Evolutionary conservation across 2,888 invertebrate species (phyloP).

Genomic region (Cheiracanthium punctorium): DNA sequence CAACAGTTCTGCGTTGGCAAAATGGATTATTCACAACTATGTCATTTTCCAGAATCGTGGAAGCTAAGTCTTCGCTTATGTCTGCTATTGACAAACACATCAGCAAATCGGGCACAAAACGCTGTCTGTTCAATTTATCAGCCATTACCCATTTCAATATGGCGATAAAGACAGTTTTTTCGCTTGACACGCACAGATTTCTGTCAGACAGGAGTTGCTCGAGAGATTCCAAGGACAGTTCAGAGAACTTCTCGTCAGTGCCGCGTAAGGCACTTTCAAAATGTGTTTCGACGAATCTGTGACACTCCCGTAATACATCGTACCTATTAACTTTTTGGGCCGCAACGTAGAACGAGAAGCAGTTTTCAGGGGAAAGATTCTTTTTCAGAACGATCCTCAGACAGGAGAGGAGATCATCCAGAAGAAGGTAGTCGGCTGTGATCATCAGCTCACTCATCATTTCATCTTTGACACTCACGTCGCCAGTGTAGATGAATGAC

Average conservation of each 20-base stretch:
- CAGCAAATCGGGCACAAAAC: conserved; percentile 8
- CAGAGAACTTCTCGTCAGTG: background rate
- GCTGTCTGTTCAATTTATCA: background rate
- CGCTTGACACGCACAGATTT: conserved; percentile 14
- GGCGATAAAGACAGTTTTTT: background rate
- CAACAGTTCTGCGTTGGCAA: background rate
- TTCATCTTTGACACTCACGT: background rate
- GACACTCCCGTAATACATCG: background rate
- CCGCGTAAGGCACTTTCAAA: conserved; percentile 14
- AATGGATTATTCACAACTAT: background rate
- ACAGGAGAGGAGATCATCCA: background rate
- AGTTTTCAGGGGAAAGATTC: conserved; percentile 9
- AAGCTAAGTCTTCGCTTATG: conserved; percentile 9
- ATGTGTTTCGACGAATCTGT: conserved; percentile 26
- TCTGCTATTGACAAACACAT: background rate
- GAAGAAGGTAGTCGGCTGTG: conserved; percentile 15
- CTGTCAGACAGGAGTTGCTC: conserved; percentile 5
- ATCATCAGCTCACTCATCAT: conserved; percentile 19
- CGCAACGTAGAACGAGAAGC: conserved; percentile 1
- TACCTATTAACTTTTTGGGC: background rate
- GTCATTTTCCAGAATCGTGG: background rate
- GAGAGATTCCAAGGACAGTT: conserved; percentile 8
- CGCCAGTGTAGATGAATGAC: no score
- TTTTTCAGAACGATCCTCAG: background rate
- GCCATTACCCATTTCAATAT: conserved; percentile 9